Evolutionary conservation across 2,797 vertebrate species (phyloP).

Genomic region (Pseudochirops corinnae): DNA sequence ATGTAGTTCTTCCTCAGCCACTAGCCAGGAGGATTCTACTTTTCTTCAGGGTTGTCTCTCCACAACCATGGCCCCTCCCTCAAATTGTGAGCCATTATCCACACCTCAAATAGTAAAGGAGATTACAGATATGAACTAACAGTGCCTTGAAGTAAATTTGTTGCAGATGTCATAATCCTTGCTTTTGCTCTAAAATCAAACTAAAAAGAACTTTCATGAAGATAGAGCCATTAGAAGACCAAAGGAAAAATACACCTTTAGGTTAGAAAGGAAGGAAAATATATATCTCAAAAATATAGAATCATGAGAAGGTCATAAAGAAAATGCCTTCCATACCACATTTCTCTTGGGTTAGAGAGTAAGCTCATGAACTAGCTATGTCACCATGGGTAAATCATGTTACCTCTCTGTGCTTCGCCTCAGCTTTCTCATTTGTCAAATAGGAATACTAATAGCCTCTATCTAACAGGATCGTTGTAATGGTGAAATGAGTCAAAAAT

Average conservation of each 20-base stretch:
- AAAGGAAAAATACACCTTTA: not conserved
- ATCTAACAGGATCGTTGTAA: not conserved
- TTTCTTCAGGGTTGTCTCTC: not conserved
- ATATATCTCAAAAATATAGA: too few relatives aligned
- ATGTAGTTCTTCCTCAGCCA: not conserved
- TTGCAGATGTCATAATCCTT: not conserved
- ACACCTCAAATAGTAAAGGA: not conserved
- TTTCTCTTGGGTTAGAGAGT: not conserved
- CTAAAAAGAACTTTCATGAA: not conserved
- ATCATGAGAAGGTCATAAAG: too few relatives aligned
- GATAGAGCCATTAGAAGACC: not conserved
- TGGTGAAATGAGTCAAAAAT: not conserved
- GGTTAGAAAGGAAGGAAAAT: not conserved
- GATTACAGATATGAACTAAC: not conserved
- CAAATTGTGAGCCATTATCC: not conserved
- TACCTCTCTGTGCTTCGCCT: not conserved
- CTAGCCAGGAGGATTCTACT: not conserved
- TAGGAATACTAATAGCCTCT: not conserved
- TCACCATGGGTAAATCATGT: not conserved
- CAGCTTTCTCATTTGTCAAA: not conserved
- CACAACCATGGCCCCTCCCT: not conserved
- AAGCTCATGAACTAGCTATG: not conserved
- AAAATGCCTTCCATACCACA: too few relatives aligned
- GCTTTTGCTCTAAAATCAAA: not conserved
- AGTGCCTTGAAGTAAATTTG: not conserved